These are phyloP conservation scores for Arrhopalites spinosus DNA, from an alignment of 2,888 invertebrate species.

Conservation along the genomic window DNA sequence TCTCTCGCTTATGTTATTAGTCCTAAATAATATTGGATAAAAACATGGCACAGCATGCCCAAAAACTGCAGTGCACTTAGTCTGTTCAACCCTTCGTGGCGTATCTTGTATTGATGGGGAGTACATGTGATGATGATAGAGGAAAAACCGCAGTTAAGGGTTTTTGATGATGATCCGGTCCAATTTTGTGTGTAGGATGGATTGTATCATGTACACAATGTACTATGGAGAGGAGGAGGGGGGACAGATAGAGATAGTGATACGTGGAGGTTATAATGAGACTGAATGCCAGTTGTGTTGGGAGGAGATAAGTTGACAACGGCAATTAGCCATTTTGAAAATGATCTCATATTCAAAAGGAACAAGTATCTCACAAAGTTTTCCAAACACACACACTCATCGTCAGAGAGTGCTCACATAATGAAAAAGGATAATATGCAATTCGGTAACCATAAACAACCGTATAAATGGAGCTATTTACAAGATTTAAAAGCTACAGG, in stretches of 20 bases:
- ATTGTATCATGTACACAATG: too few relatives aligned
- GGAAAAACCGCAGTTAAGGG: not conserved
- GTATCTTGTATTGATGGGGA: not conserved
- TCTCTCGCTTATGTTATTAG: too few relatives aligned
- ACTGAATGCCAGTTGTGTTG: not conserved
- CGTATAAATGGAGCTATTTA: constrained; percentile 25
- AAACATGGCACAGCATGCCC: too few relatives aligned
- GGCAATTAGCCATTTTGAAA: constrained; percentile 36
- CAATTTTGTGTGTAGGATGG: too few relatives aligned
- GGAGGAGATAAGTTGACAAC: constrained; percentile 29
- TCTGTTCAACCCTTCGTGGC: too few relatives aligned
- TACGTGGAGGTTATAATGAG: not conserved
- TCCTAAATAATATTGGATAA: too few relatives aligned
- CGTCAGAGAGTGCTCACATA: not conserved
- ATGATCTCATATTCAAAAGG: constrained; percentile 17
- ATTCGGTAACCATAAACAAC: constrained; percentile 19
- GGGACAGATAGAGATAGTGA: too few relatives aligned
- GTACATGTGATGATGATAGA: not conserved
- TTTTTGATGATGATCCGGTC: not conserved
- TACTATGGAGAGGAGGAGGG: too few relatives aligned
- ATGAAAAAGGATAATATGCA: constrained; percentile 13
- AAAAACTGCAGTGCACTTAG: too few relatives aligned
- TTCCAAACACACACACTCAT: not conserved
- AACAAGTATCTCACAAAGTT: not conserved
- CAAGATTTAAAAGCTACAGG: constrained; percentile 14